Evolutionary conservation across 2,797 vertebrate genomes (phyloP).

Genomic region (Erethizon dorsatum): DNA sequence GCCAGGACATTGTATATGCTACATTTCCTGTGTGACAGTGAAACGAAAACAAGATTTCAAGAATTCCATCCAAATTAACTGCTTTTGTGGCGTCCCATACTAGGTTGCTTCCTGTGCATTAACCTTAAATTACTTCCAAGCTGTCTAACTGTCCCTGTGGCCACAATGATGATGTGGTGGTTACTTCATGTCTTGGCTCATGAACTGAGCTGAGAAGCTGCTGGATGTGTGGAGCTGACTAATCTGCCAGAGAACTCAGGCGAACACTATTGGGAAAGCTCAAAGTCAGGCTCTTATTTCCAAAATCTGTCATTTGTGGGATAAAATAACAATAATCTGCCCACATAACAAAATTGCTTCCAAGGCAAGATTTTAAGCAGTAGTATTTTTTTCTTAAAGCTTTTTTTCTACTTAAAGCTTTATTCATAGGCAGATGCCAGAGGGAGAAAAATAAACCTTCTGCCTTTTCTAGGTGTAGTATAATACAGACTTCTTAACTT

Average conservation of each 20-base stretch:
- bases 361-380: constrained; percentile 10
- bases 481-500: constrained; percentile 13
- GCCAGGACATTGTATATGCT: neutral
- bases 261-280: neutral
- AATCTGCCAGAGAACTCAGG: neutral
- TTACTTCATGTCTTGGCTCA: neutral
- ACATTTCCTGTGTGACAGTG: neutral
- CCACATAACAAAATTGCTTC: neutral
- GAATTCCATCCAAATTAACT: neutral
- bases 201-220: neutral
- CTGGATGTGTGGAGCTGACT: neutral
- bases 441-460: neutral
- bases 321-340: constrained; percentile 54
- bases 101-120: neutral
- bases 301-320: neutral
- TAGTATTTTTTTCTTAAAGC: too few relatives aligned
- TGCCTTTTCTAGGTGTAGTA: neutral
- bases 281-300: neutral
- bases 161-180: fast-evolving
- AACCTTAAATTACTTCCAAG: constrained; percentile 47
- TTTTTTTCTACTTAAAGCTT: neutral
- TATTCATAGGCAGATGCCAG: neutral
- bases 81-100: neutral
- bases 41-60: neutral
- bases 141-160: neutral